A percentile compares a stretch with the other conserved stretches of the same genome.
phyloP scores from a whole-genome alignment of 2,113 vertebrate genomes.

The Erythrocercus mccallii region DNA sequence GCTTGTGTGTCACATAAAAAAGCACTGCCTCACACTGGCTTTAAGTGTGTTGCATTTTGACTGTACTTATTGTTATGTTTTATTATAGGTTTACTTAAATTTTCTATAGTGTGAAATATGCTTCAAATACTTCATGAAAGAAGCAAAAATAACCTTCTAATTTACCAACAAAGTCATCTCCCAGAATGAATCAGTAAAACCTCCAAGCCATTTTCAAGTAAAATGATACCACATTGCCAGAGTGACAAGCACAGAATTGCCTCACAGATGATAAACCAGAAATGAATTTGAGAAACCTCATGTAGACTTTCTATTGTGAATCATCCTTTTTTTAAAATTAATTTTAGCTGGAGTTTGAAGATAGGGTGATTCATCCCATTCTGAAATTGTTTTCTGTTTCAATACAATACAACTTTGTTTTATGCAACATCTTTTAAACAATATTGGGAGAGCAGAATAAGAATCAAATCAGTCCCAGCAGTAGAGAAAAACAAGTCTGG shows the following conservation, averaged over 20 bases:
- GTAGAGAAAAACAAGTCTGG: not conserved
- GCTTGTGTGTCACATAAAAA: not conserved
- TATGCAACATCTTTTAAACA: slow-evolving; percentile 6
- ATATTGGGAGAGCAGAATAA: not conserved
- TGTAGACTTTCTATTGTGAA: slow-evolving; percentile 71
- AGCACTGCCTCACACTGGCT: not conserved
- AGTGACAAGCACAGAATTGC: slow-evolving; percentile 68
- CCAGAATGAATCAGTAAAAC: slow-evolving; percentile 57
- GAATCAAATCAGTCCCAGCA: not conserved
- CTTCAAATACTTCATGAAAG: not conserved
- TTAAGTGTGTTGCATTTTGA: not conserved
- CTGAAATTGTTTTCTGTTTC: slow-evolving; percentile 44
- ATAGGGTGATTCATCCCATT: slow-evolving; percentile 65
- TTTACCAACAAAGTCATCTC: slow-evolving; percentile 34
- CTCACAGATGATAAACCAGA: slow-evolving; percentile 39
- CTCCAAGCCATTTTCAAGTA: slow-evolving; percentile 74
- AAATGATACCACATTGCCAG: slow-evolving; percentile 68
- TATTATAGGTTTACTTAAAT: not conserved
- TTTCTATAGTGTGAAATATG: not conserved
- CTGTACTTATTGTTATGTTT: not conserved
- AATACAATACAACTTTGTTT: slow-evolving; percentile 12
- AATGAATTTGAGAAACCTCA: slow-evolving; percentile 55
- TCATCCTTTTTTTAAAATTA: slow-evolving; percentile 52
- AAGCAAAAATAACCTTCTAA: not conserved
- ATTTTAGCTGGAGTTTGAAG: slow-evolving; percentile 28